phyloP scores from a whole-genome alignment of 92 coral and sea anemone species.

The Paramuricea clavata region DNA sequence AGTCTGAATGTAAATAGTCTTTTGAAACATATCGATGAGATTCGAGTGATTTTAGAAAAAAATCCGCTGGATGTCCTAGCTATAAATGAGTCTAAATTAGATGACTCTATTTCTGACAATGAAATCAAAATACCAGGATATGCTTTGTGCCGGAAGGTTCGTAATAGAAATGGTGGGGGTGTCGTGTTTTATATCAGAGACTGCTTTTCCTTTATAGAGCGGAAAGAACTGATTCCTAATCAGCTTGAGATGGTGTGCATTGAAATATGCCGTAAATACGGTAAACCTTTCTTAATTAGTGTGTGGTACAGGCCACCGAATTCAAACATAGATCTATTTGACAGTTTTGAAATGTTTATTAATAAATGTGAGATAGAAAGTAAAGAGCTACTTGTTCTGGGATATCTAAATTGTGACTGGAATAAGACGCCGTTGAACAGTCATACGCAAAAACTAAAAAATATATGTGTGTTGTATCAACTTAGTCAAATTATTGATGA shows the following conservation, averaged over 20 bases:
- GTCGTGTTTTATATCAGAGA: not conserved
- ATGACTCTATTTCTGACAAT: not conserved
- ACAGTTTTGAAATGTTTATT: constrained; percentile 28
- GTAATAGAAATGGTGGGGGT: not conserved
- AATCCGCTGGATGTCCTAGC: not conserved
- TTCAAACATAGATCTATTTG: constrained; percentile 43
- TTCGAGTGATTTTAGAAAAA: not conserved
- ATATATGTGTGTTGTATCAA: constrained; percentile 39
- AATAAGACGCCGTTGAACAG: constrained; percentile 22
- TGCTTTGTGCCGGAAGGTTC: not conserved
- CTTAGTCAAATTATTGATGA: constrained; percentile 46
- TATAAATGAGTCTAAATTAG: not conserved
- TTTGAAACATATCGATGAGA: constrained; percentile 2
- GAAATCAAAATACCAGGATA: no score
- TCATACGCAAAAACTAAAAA: constrained; percentile 38
- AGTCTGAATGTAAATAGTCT: not conserved
- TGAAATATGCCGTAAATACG: constrained; percentile 23
- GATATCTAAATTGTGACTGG: constrained; percentile 52
- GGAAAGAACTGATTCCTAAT: not conserved
- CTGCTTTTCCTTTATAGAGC: not conserved
- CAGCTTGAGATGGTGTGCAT: constrained; percentile 34
- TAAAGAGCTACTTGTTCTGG: constrained; percentile 44
- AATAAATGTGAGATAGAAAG: constrained; percentile 49
- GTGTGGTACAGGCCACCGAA: constrained; percentile 65
- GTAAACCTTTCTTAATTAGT: constrained; percentile 31